Evolutionary conservation across 92 coral and sea anemone genomes (phyloP).

Genomic region (Parazoanthus atlanticus): DNA sequence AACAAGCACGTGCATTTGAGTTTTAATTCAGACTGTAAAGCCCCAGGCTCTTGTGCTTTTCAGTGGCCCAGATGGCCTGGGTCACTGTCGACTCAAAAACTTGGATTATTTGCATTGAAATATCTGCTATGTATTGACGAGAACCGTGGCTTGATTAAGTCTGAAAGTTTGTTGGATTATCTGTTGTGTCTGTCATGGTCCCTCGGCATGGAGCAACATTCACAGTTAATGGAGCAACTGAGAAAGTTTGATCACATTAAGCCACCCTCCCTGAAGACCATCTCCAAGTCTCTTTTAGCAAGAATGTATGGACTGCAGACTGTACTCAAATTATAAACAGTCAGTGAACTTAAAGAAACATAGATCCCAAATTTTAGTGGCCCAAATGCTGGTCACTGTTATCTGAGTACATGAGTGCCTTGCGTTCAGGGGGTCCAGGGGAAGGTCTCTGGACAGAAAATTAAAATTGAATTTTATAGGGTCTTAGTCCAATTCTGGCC

Average conservation of each 20-base stretch:
- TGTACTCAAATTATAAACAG: conserved; percentile 30
- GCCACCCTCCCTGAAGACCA: conserved; percentile 64
- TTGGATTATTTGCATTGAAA: conserved; percentile 74
- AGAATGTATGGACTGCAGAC: conserved; percentile 62
- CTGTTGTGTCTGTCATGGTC: conserved; percentile 73
- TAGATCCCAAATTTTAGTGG: too few relatives aligned
- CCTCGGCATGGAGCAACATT: conserved; percentile 23
- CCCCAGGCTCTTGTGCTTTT: not conserved
- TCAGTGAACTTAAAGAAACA: too few relatives aligned
- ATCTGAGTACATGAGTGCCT: too few relatives aligned
- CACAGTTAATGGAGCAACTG: conserved; percentile 35
- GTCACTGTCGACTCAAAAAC: conserved; percentile 64
- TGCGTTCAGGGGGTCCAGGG: too few relatives aligned
- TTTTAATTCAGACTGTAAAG: not conserved
- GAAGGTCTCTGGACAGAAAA: too few relatives aligned
- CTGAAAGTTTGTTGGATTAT: conserved; percentile 70
- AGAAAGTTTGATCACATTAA: conserved; percentile 22
- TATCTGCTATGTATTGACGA: conserved; percentile 58
- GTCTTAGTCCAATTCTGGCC: too few relatives aligned
- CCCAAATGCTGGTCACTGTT: too few relatives aligned
- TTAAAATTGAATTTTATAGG: too few relatives aligned
- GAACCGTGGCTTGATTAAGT: conserved; percentile 52
- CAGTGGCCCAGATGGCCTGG: conserved; percentile 51
- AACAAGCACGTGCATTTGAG: not conserved
- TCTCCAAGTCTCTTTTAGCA: conserved; percentile 67